Percentiles rank a stretch among this genome's conserved stretches.
These are phyloP conservation scores for Chaitophorus viminalis DNA, from an alignment of 2,888 invertebrate species.

Conservation along the genomic window DNA sequence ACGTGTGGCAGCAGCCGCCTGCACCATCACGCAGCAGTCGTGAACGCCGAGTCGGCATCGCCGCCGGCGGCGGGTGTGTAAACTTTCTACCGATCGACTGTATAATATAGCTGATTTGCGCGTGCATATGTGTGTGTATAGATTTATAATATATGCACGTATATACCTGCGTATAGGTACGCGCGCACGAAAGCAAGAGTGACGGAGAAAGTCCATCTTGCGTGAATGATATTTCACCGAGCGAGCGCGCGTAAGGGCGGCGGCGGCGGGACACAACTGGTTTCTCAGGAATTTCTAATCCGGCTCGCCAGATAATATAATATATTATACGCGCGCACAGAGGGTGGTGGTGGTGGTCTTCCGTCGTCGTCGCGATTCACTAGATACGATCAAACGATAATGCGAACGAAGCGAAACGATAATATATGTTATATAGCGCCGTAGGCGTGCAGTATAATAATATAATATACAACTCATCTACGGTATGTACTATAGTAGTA, in stretches of 20 bases:
- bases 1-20: neutral
- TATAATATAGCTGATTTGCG: no score
- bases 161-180: neutral
- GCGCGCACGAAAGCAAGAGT: constrained; percentile 29
- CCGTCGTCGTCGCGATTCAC: neutral
- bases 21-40: neutral
- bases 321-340: no score
- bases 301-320: no score
- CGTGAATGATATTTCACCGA: neutral
- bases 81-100: constrained; percentile 6
- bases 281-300: neutral
- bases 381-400: no score
- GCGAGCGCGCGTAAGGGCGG: neutral
- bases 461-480: no score
- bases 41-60: constrained; percentile 1
- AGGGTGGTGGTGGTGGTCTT: neutral
- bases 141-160: neutral
- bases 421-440: no score
- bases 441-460: no score
- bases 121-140: neutral
- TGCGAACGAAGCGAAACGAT: no score
- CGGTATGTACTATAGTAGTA: no score
- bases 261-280: neutral
- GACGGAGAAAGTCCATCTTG: constrained; percentile 13
- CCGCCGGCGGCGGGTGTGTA: neutral